These are phyloP conservation scores for Diloba caeruleocephala DNA, from an alignment of 2,888 invertebrate species.

Conservation along the genomic window DNA sequence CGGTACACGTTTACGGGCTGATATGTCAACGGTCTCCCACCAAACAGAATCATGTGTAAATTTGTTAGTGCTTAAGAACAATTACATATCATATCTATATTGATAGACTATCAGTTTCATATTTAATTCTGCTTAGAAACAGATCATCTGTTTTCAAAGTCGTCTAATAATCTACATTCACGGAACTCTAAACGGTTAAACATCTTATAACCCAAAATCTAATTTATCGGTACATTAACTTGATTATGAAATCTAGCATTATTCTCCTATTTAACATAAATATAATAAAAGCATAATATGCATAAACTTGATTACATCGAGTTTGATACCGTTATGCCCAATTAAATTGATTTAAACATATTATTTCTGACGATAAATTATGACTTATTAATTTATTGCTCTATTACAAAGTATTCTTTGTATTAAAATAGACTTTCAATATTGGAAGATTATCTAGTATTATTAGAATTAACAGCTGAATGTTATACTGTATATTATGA, in stretches of 20 bases:
- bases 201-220: constrained; percentile 33
- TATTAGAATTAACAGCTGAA: constrained; percentile 1
- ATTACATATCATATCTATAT: no score
- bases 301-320: constrained; percentile 12
- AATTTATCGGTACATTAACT: constrained; percentile 41
- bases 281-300: constrained; percentile 21
- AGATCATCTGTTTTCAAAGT: no score
- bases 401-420: constrained; percentile 17
- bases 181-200: constrained; percentile 15
- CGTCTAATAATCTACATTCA: background rate
- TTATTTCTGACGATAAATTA: constrained; percentile 27
- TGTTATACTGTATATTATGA: no score
- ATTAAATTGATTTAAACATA: constrained; percentile 35
- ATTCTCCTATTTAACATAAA: constrained; percentile 29
- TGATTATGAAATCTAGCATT: constrained; percentile 8
- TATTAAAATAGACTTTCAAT: constrained; percentile 13
- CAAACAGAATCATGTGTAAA: no score
- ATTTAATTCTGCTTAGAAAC: no score
- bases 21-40: no score
- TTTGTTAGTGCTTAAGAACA: no score
- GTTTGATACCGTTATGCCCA: constrained; percentile 29
- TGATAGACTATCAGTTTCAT: no score
- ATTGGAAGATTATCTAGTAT: background rate
- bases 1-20: no score
- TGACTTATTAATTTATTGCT: constrained; percentile 16